Conservation (phyloP, 2,797 vertebrate species). For the Echeneis naucrates region DNA sequence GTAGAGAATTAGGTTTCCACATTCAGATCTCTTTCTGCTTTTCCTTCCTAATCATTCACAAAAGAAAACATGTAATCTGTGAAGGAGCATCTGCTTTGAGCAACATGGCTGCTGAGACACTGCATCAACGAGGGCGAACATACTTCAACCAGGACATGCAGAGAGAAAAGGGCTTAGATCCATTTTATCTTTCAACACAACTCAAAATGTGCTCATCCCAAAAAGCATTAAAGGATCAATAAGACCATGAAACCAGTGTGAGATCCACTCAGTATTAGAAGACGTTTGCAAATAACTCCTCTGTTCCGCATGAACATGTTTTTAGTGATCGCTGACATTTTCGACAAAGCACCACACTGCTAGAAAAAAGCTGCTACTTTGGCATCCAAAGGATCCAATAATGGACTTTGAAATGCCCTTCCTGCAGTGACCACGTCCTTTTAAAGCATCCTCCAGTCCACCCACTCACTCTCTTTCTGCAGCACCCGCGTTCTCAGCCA, state of each 20-base stretch:
- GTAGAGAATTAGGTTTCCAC: neutral
- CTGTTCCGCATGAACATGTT: constrained; percentile 4
- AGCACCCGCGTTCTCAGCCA: neutral
- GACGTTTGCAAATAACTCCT: constrained; percentile 1
- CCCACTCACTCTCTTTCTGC: neutral
- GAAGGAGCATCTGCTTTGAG: neutral
- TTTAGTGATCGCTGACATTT: constrained; percentile 37
- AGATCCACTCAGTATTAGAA: neutral
- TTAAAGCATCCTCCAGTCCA: constrained; percentile 2
- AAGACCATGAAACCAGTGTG: neutral
- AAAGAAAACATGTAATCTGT: neutral
- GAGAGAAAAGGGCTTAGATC: neutral
- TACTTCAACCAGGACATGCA: neutral
- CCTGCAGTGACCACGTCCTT: constrained; percentile 16
- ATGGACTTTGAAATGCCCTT: constrained; percentile 28
- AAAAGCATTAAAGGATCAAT: neutral
- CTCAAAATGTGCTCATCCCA: neutral
- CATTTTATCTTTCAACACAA: neutral
- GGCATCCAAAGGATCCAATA: constrained; percentile 18
- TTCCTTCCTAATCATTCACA: neutral
- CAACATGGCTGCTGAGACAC: constrained; percentile 9
- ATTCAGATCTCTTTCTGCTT: neutral
- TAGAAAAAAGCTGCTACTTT: neutral
- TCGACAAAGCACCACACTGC: constrained; percentile 9
- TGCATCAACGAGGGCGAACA: constrained; percentile 9